Evolutionary conservation across 1,140 invertebrate species (phyloP).

Genomic region (Drosophila truncata): DNA sequence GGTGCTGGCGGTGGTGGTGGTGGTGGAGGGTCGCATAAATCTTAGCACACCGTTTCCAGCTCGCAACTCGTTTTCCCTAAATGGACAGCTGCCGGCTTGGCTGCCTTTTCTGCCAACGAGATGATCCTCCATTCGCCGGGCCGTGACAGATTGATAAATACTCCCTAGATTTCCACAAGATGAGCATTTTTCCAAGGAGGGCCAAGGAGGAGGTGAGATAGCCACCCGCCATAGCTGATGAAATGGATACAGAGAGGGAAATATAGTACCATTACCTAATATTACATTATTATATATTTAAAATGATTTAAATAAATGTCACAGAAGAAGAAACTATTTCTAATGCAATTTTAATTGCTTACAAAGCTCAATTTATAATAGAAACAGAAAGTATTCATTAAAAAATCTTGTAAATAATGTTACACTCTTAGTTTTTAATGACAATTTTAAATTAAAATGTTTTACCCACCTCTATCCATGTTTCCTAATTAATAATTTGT

Average conservation of each 20-base stretch:
- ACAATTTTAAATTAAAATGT: not conserved
- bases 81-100: constrained; percentile 60
- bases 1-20: constrained; percentile 47
- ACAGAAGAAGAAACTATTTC: not conserved
- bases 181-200: constrained; percentile 14
- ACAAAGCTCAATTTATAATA: too few species aligned
- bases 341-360: not conserved
- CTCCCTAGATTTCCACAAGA: constrained; percentile 31
- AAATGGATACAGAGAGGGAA: constrained; percentile 21
- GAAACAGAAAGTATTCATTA: too few species aligned
- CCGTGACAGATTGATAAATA: constrained; percentile 78
- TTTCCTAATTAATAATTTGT: not conserved
- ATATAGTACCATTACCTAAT: not conserved
- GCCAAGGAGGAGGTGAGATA: constrained; percentile 7
- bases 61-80: constrained; percentile 72
- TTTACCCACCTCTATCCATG: too few species aligned
- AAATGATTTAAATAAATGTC: rapidly evolving
- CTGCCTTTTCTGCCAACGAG: constrained; percentile 10
- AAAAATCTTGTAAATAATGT: too few species aligned
- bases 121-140: constrained; percentile 16
- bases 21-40: constrained; percentile 31
- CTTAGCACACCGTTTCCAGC: constrained; percentile 22
- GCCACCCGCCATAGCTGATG: constrained; percentile 59
- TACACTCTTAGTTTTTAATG: not conserved
- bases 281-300: not conserved